These are phyloP conservation scores for Glyptemys insculpta DNA, from an alignment of 2,797 vertebrate genomes.

Conservation along the genomic window DNA sequence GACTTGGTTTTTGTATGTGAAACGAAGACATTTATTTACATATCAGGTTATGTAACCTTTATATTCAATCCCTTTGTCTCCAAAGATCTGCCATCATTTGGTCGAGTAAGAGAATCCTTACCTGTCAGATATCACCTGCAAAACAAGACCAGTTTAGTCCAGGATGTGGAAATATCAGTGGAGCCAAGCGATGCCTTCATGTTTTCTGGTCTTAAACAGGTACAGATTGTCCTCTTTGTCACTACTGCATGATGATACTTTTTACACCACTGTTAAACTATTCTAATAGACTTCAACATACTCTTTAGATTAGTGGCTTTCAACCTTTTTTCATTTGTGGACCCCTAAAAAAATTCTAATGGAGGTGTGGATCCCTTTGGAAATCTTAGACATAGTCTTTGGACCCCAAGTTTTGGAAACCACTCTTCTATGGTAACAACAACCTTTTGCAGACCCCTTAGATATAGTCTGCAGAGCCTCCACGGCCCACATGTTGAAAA, in stretches of 20 bases:
- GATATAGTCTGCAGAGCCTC: background rate
- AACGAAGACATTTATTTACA: background rate
- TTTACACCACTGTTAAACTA: accelerated
- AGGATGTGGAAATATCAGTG: constrained; percentile 95
- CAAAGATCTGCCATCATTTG: constrained; percentile 93
- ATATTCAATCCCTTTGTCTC: background rate
- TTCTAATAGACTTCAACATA: background rate
- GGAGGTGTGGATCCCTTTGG: background rate
- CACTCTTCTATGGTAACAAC: no score
- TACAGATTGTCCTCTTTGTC: constrained; percentile 54
- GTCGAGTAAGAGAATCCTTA: constrained; percentile 93
- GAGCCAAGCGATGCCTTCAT: constrained; percentile 99
- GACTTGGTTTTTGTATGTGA: background rate
- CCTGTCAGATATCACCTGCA: constrained; percentile 93
- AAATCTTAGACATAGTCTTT: background rate
- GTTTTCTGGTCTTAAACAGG: constrained; percentile 99
- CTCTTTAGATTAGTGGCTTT: background rate
- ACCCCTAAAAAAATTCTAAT: background rate
- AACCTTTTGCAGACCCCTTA: no score
- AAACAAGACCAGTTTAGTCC: constrained; percentile 93
- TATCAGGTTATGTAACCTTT: background rate
- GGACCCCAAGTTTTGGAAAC: background rate
- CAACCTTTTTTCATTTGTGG: background rate
- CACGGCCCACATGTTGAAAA: background rate
- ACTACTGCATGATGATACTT: background rate